phyloP scores from a whole-genome alignment of 2,797 vertebrate species.

The Kryptopterus vitreolus region DNA sequence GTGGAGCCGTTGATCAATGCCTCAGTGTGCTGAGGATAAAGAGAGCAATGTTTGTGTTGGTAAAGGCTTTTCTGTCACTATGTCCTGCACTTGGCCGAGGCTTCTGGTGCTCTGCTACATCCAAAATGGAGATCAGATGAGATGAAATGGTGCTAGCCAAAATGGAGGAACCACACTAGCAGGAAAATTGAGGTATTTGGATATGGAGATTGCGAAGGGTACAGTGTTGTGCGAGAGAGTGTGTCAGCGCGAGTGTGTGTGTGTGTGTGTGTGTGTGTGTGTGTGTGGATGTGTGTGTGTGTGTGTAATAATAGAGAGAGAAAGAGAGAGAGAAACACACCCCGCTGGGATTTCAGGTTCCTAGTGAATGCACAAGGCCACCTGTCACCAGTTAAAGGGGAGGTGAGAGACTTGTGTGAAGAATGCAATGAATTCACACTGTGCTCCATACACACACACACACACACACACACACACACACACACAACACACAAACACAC shows the following conservation, averaged over 20 bases:
- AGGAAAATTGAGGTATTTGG: constrained; percentile 16
- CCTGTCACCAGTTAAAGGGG: constrained; percentile 40
- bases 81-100: constrained; percentile 66
- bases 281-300: background rate
- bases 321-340: constrained; percentile 6
- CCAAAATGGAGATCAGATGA: constrained; percentile 39
- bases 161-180: constrained; percentile 14
- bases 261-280: constrained; percentile 26
- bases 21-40: constrained; percentile 70
- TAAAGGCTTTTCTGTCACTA: constrained; percentile 71
- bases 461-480: constrained; percentile 9
- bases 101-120: constrained; percentile 60
- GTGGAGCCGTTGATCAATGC: constrained; percentile 66
- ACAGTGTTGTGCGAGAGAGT: background rate
- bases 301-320: constrained; percentile 1
- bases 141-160: background rate
- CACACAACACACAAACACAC: background rate
- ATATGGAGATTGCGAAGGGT: background rate
- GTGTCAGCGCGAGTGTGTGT: constrained; percentile 21
- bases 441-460: background rate
- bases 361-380: constrained; percentile 44
- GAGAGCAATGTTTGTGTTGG: constrained; percentile 70
- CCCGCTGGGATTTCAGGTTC: constrained; percentile 38
- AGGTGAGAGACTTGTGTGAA: constrained; percentile 33
- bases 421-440: constrained; percentile 41